Percentiles rank a stretch among this genome's conserved stretches.
These are phyloP conservation scores for Halcyon badia DNA, from an alignment of 2,797 vertebrate genomes.

Conservation along the genomic window DNA sequence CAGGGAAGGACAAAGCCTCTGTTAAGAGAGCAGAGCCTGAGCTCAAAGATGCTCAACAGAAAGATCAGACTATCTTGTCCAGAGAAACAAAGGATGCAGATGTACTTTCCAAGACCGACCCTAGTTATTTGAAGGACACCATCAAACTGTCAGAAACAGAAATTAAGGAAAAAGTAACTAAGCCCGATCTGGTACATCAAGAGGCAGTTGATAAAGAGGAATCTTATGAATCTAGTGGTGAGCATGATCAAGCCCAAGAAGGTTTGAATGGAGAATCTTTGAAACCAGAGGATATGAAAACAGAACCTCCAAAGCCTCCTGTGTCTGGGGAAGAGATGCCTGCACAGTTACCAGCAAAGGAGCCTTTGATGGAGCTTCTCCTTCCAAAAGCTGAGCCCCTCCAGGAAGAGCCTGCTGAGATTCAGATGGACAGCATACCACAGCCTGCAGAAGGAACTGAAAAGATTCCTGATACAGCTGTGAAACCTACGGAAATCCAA, in stretches of 20 bases:
- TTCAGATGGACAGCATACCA: constrained; percentile 82
- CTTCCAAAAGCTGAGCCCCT: constrained; percentile 53
- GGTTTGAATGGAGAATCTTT: constrained; percentile 77
- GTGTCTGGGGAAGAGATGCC: constrained; percentile 59
- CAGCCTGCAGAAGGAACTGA: constrained; percentile 80
- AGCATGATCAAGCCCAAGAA: constrained; percentile 80
- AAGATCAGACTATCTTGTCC: constrained; percentile 39
- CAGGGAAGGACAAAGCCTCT: constrained; percentile 21
- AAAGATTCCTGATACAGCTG: constrained; percentile 64
- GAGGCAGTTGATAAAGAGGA: constrained; percentile 98
- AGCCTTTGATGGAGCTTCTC: constrained; percentile 28
- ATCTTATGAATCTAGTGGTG: constrained; percentile 91
- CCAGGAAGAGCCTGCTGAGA: constrained; percentile 66
- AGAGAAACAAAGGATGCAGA: constrained; percentile 62
- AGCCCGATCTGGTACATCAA: constrained; percentile 94
- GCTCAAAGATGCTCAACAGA: constrained; percentile 25
- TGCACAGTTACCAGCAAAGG: constrained; percentile 60
- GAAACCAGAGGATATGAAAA: constrained; percentile 78
- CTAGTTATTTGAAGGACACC: constrained; percentile 65
- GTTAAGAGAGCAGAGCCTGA: constrained; percentile 39
- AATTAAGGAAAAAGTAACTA: constrained; percentile 93
- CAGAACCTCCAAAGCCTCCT: constrained; percentile 62
- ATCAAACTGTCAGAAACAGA: constrained; percentile 81
- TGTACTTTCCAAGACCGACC: constrained; percentile 44
- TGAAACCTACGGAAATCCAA: constrained; percentile 68